Base-by-base conservation (phyloP, 2,113 vertebrate species). In the Chroicocephalus ridibundus region DNA sequence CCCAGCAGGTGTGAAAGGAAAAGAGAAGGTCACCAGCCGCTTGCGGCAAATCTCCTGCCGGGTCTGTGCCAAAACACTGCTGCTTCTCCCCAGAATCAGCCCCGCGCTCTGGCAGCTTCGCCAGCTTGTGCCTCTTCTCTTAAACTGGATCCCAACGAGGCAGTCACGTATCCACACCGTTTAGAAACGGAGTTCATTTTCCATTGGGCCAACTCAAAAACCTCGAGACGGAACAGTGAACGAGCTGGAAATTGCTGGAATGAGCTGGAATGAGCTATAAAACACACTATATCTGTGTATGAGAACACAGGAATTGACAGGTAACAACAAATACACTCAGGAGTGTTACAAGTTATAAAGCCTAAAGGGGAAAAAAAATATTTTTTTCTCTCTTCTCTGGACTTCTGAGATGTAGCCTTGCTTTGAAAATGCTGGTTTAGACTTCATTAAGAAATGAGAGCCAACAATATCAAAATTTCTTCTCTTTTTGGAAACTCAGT, bases 81-180 rank as follows among this genome's bases (percentile, higher is more conserved):
- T 72, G 62, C 25, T 83, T 18, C 62, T 34, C 31, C 62, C 49
- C 54, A 79, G 54, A n/a, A 80, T 26, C 25, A 72, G 32, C 12
- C 85, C 68, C 64, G 25, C 15, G 68, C 34, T n/a, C 58, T 17
- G n/a, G 5, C 5, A 88, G 51, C 47, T 86, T 66, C 74, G 19
- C 46, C 75, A 85, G 64, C 14, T 88, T 51, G 74, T 17, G 29
- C 31, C 31, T 62, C 46, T 74, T 44, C 22, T 54, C 93, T 80
- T 83, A 62, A 91, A 88, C 66, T 86, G 62, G 19, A 26, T 57
- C 54, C 88, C 82, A 70, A 3, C 38, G 24, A 69, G 49, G 44
- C 3, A 27, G 32, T 70, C 82, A 44, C 0, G 0, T 34, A 68
- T 3, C 36, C 42, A 18, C 60, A 8, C 2, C 3, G 0, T 15